These are phyloP conservation scores for Seladonia tumulorum DNA, from an alignment of 2,888 invertebrate species.

Conservation along the genomic window DNA sequence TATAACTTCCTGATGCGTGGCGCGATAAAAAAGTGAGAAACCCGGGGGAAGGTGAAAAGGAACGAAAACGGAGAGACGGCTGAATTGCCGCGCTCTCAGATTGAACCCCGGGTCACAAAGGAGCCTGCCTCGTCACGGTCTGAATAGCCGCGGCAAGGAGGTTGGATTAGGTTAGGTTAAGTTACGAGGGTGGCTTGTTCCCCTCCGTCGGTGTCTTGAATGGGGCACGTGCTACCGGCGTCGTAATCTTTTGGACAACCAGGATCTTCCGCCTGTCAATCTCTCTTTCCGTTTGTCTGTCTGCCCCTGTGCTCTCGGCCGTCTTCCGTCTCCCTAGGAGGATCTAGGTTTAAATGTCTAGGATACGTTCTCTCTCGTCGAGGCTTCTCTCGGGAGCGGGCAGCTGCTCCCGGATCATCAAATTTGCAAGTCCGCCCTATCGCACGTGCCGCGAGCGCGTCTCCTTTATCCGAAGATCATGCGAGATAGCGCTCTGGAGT, in stretches of 20 bases:
- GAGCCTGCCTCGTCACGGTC: conserved; percentile 76
- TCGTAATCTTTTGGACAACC: conserved; percentile 65
- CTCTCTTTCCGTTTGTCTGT: conserved; percentile 66
- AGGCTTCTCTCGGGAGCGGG: conserved; percentile 61
- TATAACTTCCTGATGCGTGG: conserved; percentile 73
- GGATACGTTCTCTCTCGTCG: conserved; percentile 56
- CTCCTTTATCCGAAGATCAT: conserved; percentile 15
- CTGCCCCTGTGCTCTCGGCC: conserved; percentile 39
- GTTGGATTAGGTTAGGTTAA: conserved; percentile 76
- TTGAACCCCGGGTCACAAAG: conserved; percentile 69
- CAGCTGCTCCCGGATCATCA: conserved; percentile 74
- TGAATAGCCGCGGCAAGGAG: conserved; percentile 75
- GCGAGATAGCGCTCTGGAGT: neutral
- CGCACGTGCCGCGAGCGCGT: conserved; percentile 51
- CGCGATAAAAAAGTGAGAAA: conserved; percentile 71
- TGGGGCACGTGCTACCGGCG: conserved; percentile 82
- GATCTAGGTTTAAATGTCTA: conserved; percentile 66
- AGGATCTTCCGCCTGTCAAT: conserved; percentile 61
- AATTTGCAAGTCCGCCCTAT: conserved; percentile 76
- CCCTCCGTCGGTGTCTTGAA: conserved; percentile 70
- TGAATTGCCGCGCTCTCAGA: conserved; percentile 64
- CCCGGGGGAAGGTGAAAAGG: conserved; percentile 33
- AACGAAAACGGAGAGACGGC: conserved; percentile 49
- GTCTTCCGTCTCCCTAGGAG: conserved; percentile 53
- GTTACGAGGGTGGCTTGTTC: conserved; percentile 78